These are phyloP conservation scores for Eumerus sabulonum DNA, from an alignment of 2,888 invertebrate species.

Conservation along the genomic window DNA sequence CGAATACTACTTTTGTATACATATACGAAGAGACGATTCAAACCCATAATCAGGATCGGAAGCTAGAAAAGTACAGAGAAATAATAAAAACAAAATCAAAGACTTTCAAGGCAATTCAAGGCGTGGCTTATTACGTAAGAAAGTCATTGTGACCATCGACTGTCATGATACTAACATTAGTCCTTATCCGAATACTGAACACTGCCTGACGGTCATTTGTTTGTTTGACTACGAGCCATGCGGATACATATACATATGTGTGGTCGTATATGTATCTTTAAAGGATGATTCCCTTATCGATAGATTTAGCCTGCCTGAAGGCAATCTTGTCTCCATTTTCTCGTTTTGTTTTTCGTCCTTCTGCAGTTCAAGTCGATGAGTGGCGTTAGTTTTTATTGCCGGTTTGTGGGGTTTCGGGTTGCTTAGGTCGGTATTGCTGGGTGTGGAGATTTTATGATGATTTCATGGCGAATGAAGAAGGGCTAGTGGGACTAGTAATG, in stretches of 20 bases:
- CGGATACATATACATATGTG: neutral
- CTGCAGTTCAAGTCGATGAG: neutral
- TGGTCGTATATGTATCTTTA: conserved; percentile 18
- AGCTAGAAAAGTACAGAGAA: no score
- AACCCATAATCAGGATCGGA: no score
- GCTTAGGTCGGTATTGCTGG: no score
- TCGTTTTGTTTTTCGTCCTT: neutral
- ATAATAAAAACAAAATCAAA: neutral
- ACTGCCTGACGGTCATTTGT: conserved; percentile 54
- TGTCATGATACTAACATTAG: conserved; percentile 46
- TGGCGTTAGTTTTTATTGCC: conserved; percentile 60
- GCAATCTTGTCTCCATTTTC: conserved; percentile 15
- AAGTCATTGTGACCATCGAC: conserved; percentile 50
- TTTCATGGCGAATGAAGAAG: no score
- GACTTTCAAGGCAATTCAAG: conserved; percentile 42
- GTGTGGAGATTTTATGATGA: no score
- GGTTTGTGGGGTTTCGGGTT: conserved; percentile 47
- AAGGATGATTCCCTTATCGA: conserved; percentile 64
- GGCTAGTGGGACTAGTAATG: no score
- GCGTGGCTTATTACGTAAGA: conserved; percentile 64
- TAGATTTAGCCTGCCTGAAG: conserved; percentile 44
- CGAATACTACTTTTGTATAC: conserved; percentile 1
- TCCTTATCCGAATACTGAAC: conserved; percentile 42
- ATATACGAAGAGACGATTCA: no score
- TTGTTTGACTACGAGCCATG: conserved; percentile 32